phyloP scores from a whole-genome alignment of 2,888 invertebrate species.

The Tethea ocularis region DNA sequence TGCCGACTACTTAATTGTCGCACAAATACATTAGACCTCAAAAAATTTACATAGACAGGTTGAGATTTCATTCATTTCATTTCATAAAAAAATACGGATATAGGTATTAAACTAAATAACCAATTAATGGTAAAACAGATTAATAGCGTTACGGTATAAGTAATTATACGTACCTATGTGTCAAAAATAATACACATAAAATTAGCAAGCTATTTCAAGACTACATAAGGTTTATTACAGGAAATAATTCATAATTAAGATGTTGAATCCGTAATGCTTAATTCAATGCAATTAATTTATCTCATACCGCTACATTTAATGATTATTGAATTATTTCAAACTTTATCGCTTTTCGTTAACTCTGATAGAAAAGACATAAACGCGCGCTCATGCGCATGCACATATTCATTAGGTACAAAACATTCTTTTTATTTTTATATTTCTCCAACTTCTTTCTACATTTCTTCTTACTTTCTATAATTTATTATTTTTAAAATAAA shows the following conservation, averaged over 20 bases:
- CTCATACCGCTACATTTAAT: conserved; percentile 12
- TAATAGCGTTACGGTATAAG: too few species aligned
- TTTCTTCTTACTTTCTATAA: too few species aligned
- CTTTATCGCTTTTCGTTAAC: background rate
- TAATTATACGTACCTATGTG: background rate
- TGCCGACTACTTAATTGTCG: too few species aligned
- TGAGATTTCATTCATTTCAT: too few species aligned
- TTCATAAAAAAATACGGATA: too few species aligned
- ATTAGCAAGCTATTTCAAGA: background rate
- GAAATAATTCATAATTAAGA: conserved; percentile 2
- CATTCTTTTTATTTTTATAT: background rate
- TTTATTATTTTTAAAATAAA: too few species aligned
- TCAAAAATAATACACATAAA: background rate
- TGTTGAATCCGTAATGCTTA: background rate
- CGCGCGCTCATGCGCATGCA: conserved; percentile 13
- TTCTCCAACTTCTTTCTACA: background rate
- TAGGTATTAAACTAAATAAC: too few species aligned
- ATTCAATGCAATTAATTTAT: background rate
- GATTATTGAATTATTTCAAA: conserved; percentile 12
- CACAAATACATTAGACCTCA: too few species aligned
- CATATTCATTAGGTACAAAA: background rate
- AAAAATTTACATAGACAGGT: too few species aligned
- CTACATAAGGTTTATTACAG: background rate
- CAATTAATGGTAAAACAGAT: too few species aligned
- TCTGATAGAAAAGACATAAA: conserved; percentile 14